Percentiles rank a stretch among this genome's conserved stretches.
phyloP scores from a whole-genome alignment of 1,140 invertebrate genomes.

The Samia ricini region DNA sequence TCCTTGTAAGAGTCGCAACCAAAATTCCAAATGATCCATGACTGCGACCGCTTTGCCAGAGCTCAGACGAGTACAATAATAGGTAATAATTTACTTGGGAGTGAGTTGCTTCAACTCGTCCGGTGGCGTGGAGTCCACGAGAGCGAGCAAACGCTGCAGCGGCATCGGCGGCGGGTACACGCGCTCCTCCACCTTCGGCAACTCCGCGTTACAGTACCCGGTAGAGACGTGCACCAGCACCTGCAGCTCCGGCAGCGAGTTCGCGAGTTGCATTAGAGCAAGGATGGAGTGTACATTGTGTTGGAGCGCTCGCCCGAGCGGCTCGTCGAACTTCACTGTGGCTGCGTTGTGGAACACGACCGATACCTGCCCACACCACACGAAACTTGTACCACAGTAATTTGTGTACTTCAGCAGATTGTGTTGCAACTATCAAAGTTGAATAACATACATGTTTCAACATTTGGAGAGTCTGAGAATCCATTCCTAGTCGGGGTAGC shows the following conservation, averaged over 20 bases:
- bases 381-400: neutral
- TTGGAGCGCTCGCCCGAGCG: conserved; percentile 90
- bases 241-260: conserved; percentile 87
- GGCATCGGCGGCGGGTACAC: conserved; percentile 73
- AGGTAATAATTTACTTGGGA: no score
- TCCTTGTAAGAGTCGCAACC: no score
- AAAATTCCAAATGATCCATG: no score
- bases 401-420: neutral
- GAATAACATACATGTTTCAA: conserved; percentile 37
- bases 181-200: conserved; percentile 82
- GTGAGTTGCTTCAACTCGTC: no score
- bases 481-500: conserved; percentile 77
- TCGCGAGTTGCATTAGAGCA: conserved; percentile 87
- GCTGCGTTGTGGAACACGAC: conserved; percentile 99
- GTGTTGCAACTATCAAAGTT: neutral
- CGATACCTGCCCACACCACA: conserved; percentile 79
- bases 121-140: conserved; percentile 52
- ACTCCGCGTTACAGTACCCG: conserved; percentile 92
- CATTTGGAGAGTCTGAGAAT: conserved; percentile 58
- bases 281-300: conserved; percentile 93
- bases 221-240: conserved; percentile 91
- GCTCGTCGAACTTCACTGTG: conserved; percentile 96
- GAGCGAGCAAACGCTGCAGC: neutral
- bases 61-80: no score
- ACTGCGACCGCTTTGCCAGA: no score